Evolutionary conservation across 2,113 vertebrate species (phyloP).

Genomic region (Mugil cephalus): DNA sequence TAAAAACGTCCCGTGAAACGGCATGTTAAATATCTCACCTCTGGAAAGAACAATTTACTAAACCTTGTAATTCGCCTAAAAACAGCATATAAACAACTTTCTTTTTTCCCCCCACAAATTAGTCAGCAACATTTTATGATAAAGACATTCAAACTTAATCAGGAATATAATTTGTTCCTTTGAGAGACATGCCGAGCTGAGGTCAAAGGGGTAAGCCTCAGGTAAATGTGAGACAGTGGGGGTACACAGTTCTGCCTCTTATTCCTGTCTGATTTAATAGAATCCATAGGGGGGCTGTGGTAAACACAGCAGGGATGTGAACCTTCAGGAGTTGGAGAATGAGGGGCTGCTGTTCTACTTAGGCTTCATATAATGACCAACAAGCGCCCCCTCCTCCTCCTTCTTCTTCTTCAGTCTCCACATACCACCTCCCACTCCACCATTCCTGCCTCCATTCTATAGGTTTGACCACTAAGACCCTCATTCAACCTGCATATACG

Average conservation of each 20-base stretch:
- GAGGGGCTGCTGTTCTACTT: conserved; percentile 68
- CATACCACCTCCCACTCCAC: conserved; percentile 73
- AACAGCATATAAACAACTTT: conserved; percentile 43
- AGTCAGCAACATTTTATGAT: conserved; percentile 48
- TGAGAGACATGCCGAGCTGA: conserved; percentile 53
- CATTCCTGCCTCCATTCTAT: conserved; percentile 65
- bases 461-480: conserved; percentile 74
- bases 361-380: conserved; percentile 76
- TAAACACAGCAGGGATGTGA: conserved; percentile 75
- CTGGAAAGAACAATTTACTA: conserved; percentile 54
- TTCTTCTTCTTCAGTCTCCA: conserved; percentile 46
- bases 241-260: conserved; percentile 68
- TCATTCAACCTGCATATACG: conserved; percentile 70
- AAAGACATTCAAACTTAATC: conserved; percentile 58
- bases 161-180: conserved; percentile 61
- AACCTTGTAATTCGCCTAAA: conserved; percentile 40
- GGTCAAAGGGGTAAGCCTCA: conserved; percentile 81
- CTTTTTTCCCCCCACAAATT: conserved; percentile 24
- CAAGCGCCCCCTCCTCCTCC: conserved; percentile 47
- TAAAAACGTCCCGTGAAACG: conserved; percentile 62
- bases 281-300: conserved; percentile 77
- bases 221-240: conserved; percentile 78
- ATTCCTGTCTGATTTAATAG: conserved; percentile 71
- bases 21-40: conserved; percentile 60
- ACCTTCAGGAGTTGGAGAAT: conserved; percentile 69